phyloP scores from a whole-genome alignment of 2,113 vertebrate species.

The Emydura subglobosa region DNA sequence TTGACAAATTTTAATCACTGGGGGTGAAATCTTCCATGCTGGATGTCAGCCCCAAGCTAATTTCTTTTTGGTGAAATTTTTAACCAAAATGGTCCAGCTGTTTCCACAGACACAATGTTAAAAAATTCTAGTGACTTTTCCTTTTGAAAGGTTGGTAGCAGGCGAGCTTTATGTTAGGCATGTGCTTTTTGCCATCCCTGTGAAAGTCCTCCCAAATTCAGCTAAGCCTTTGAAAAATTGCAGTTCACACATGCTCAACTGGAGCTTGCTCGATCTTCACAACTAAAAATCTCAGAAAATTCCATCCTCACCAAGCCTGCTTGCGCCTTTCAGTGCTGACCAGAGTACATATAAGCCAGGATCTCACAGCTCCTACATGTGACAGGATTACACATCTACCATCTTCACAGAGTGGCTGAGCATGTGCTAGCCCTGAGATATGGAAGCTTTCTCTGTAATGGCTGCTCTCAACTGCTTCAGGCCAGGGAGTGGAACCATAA shows the following conservation, averaged over 20 bases:
- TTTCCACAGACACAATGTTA: neutral
- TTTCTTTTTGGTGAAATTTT: neutral
- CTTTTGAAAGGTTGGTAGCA: neutral
- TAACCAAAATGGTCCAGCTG: neutral
- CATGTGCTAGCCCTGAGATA: neutral
- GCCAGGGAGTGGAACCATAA: neutral
- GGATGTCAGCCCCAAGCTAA: neutral
- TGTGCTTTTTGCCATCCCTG: neutral
- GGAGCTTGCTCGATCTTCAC: neutral
- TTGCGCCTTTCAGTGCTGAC: neutral
- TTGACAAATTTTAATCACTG: neutral
- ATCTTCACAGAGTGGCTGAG: neutral
- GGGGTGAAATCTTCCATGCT: neutral
- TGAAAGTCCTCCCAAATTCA: neutral
- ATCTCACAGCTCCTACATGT: neutral
- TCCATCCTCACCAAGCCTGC: neutral
- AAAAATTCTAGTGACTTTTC: neutral
- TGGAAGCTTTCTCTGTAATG: neutral
- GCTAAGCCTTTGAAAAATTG: neutral
- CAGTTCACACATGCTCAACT: neutral
- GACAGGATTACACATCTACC: neutral
- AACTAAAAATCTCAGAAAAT: neutral
- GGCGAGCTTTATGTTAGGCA: neutral
- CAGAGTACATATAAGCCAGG: neutral
- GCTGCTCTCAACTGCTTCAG: neutral